Conservation (phyloP, 1,140 invertebrate species). For the Daktulosphaira vitifoliae region DNA sequence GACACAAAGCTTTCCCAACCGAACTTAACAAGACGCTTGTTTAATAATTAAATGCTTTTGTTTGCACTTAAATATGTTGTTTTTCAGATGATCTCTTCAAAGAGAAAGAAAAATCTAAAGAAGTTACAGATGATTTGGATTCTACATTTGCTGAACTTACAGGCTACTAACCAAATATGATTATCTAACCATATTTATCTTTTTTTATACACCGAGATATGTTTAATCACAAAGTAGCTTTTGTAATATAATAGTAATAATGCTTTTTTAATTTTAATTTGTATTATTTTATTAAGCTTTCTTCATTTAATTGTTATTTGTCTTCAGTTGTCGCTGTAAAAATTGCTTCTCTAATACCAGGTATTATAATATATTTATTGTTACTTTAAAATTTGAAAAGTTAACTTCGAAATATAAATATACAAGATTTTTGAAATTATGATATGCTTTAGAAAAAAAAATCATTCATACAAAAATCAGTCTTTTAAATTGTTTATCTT, state of each 20-base stretch:
- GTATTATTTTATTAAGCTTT: conserved; percentile 12
- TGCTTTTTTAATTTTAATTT: conserved; percentile 19
- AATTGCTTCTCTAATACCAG: conserved; percentile 31
- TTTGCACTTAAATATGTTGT: conserved; percentile 32
- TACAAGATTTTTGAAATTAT: no score
- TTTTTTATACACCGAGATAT: no score
- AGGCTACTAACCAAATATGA: conserved; percentile 57
- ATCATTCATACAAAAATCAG: no score
- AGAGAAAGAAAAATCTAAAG: conserved; percentile 93
- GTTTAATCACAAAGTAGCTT: conserved; percentile 18
- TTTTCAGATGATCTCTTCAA: conserved; percentile 80
- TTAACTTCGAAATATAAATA: no score
- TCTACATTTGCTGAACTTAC: conserved; percentile 84
- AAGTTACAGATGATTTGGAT: conserved; percentile 95
- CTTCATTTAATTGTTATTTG: conserved; percentile 14
- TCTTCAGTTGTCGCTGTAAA: conserved; percentile 31
- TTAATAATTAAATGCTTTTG: no score
- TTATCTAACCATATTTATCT: conserved; percentile 26
- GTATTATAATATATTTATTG: background rate
- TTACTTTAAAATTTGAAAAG: no score
- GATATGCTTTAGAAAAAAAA: no score
- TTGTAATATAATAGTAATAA: conserved; percentile 27
- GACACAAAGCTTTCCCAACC: no score
- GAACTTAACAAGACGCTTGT: no score
- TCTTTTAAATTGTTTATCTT: no score